phyloP scores from a whole-genome alignment of 2,113 vertebrate species.

The Melanocharis versteri region DNA sequence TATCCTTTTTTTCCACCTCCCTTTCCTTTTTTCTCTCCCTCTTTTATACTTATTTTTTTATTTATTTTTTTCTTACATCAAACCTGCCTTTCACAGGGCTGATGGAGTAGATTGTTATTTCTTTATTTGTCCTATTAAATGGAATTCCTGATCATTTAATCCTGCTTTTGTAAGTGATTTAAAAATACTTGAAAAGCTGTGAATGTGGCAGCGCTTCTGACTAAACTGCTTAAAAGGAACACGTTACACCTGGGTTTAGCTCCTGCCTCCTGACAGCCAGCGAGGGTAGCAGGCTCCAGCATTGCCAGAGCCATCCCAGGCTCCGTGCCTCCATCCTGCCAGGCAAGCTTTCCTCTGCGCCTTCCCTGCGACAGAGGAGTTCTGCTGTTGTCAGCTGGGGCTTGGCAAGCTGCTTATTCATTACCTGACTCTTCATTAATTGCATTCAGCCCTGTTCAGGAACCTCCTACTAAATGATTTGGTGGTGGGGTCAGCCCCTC shows the following conservation, averaged over 20 bases:
- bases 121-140: conserved; percentile 88
- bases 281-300: not conserved
- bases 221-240: conserved; percentile 63
- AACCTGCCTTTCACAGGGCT: conserved; percentile 70
- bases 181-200: conserved; percentile 79
- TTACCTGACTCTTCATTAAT: not conserved
- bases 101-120: conserved; percentile 85
- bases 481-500: not conserved
- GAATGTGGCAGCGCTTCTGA: conserved; percentile 56
- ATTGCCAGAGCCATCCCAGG: not conserved
- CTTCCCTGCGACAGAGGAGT: not conserved
- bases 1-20: conserved; percentile 82
- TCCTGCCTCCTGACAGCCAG: not conserved
- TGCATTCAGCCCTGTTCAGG: not conserved
- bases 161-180: conserved; percentile 85
- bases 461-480: not conserved
- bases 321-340: not conserved
- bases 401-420: not conserved
- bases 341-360: not conserved
- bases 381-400: not conserved
- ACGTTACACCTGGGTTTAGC: not conserved
- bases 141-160: conserved; percentile 84
- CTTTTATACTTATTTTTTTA: conserved; percentile 62
- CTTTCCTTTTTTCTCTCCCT: conserved; percentile 63
- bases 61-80: conserved; percentile 64